phyloP scores from a whole-genome alignment of 2,888 invertebrate species.

The Falcaria lacertinaria region DNA sequence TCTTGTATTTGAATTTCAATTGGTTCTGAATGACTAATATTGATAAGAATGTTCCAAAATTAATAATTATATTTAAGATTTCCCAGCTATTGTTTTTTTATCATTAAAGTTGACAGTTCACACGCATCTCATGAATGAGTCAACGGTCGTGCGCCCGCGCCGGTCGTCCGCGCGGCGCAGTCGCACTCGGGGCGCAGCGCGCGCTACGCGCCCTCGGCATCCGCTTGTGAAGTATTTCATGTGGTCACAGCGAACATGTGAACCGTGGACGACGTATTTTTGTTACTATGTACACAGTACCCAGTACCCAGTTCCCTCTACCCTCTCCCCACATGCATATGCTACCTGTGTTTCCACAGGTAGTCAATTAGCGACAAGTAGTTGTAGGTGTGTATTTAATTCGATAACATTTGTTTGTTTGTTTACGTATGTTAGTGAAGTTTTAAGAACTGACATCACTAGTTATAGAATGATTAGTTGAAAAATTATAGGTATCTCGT shows the following conservation, averaged over 20 bases:
- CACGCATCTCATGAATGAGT: constrained; percentile 26
- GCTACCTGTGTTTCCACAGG: neutral
- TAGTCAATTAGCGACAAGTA: neutral
- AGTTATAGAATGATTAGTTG: too few relatives aligned
- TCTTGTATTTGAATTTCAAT: too few relatives aligned
- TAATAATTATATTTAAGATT: too few relatives aligned
- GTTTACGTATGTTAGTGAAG: neutral
- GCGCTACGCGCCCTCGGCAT: constrained; percentile 51
- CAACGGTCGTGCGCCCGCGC: constrained; percentile 19
- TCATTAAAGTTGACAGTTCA: constrained; percentile 14
- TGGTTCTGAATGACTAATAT: too few relatives aligned
- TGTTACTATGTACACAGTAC: neutral
- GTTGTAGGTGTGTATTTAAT: neutral
- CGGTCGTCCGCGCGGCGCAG: constrained; percentile 27
- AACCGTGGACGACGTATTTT: constrained; percentile 30
- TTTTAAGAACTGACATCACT: too few relatives aligned
- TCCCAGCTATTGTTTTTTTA: constrained; percentile 19
- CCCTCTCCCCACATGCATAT: neutral
- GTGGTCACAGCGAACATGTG: constrained; percentile 30
- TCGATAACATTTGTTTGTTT: neutral
- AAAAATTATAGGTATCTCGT: too few relatives aligned
- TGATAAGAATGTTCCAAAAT: too few relatives aligned
- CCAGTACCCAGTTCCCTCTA: too few relatives aligned
- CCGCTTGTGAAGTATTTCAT: constrained; percentile 15
- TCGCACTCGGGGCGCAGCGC: constrained; percentile 57